Evolutionary conservation across 2,888 invertebrate genomes (phyloP).

Genomic region (Deilephila elpenor): DNA sequence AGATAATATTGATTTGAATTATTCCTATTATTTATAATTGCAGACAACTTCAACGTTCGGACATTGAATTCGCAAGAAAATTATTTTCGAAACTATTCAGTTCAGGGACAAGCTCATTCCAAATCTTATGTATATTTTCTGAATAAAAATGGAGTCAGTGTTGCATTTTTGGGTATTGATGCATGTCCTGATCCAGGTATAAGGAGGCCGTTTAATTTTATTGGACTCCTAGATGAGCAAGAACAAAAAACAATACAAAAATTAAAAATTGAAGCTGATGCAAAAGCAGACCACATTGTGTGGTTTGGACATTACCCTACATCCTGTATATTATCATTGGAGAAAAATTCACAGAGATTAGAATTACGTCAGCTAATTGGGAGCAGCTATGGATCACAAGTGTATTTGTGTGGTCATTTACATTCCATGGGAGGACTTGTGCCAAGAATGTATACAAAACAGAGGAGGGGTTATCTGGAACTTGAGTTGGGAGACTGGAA

Average conservation of each 20-base stretch:
- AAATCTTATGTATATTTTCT: conserved; percentile 89
- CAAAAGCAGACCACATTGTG: conserved; percentile 71
- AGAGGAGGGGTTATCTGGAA: conserved; percentile 92
- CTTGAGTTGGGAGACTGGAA: conserved; percentile 97
- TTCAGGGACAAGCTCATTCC: conserved; percentile 88
- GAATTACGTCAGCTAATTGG: conserved; percentile 85
- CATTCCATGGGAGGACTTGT: conserved; percentile 92
- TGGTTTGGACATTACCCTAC: conserved; percentile 97
- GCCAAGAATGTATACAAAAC: conserved; percentile 93
- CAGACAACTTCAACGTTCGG: conserved; percentile 95
- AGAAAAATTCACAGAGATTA: conserved; percentile 75
- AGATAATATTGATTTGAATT: conserved; percentile 27
- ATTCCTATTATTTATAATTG: conserved; percentile 52
- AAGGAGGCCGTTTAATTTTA: conserved; percentile 95
- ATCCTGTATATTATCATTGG: conserved; percentile 90
- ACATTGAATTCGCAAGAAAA: conserved; percentile 88
- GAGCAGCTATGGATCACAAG: conserved; percentile 86
- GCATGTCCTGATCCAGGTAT: conserved; percentile 95
- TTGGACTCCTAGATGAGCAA: conserved; percentile 87
- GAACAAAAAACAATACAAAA: conserved; percentile 85
- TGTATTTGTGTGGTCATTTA: conserved; percentile 95
- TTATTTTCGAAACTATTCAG: conserved; percentile 90
- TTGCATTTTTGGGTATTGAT: conserved; percentile 94
- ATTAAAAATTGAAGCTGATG: conserved; percentile 83
- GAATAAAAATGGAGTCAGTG: conserved; percentile 84